These are phyloP conservation scores for Pristionchus japonicus DNA, from an alignment of 2,888 invertebrate genomes.

Conservation along the genomic window DNA sequence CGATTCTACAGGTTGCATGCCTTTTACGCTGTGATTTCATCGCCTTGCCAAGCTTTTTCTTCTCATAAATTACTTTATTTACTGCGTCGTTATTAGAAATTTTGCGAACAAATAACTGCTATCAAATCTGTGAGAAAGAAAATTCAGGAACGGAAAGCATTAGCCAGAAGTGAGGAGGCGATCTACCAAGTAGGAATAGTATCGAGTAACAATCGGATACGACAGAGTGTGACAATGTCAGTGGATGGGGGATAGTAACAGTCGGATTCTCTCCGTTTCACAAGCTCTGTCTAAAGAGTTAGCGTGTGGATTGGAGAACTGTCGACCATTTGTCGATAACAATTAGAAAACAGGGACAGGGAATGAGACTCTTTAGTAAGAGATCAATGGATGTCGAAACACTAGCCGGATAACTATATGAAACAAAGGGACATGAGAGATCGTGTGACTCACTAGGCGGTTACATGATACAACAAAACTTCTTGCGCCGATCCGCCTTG, in stretches of 20 bases:
- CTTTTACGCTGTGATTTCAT: neutral
- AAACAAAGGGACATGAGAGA: neutral
- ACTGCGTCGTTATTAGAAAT: slow-evolving; percentile 27
- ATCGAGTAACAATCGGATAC: neutral
- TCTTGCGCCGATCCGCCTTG: slow-evolving; percentile 26
- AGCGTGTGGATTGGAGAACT: neutral
- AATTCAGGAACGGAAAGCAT: neutral
- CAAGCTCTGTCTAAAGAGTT: neutral
- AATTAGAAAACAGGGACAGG: neutral
- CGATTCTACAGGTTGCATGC: neutral
- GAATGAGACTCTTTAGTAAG: neutral
- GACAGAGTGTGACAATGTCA: neutral
- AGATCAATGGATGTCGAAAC: neutral
- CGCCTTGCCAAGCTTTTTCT: neutral
- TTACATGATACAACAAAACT: slow-evolving; percentile 51
- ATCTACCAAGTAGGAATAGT: slow-evolving; percentile 3
- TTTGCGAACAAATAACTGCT: neutral
- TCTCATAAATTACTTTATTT: slow-evolving; percentile 17
- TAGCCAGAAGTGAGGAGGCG: neutral
- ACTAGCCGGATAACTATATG: neutral
- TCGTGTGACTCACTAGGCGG: too few species aligned
- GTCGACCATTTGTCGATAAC: neutral
- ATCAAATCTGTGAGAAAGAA: slow-evolving; percentile 21
- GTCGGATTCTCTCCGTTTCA: neutral
- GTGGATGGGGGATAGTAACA: neutral